Evolutionary conservation across 2,797 vertebrate species (phyloP), one percentile per base, ranked within the genome.

Genomic region (Melopsittacus undulatus): DNA sequence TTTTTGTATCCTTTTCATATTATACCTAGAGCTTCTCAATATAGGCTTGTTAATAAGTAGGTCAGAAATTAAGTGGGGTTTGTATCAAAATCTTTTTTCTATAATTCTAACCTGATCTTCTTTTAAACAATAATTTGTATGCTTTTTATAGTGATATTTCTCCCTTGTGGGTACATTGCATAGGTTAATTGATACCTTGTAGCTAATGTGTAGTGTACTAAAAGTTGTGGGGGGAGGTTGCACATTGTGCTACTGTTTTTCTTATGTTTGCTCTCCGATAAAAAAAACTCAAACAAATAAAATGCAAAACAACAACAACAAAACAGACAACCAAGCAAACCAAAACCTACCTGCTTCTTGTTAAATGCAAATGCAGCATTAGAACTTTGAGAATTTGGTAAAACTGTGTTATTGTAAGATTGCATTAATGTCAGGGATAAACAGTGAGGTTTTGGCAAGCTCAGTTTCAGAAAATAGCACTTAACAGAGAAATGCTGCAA

Each of bases 1-100:
- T 97, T 93, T 97, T 98, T 83, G 97, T 98, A 97, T 98, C 96
- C 97, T 98, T 98, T 96, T 94, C 76, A 23, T 67, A 16, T 84
- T 68, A 38, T 1, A 83, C 13, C 7, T 26, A 5, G 32, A 66
- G 32, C 32, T 36, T 88, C 15, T 78, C 19, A 3, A 8, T 24
- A 4, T 11, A 9, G 40, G 18, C 9, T 59, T 61, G 9, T 46
- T 63, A 67, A 49, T 36, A 80, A 74, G 13, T 23, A 36, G 23
- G 23, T 38, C 20, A 88, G 38, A 88, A 83, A 66, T 72, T 1
- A 67, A 54, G 8, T 30, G 10, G 14, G 13, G 36, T 34, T 72
- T 52, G 32, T 32, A 51, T 62, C 29, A 0, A 6, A 74, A 13
- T 0, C 2, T 30, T n/a, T 73, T 66, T 38, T 26, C 11, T 40